A percentile compares a stretch with the other conserved stretches of the same genome.
Conservation (phyloP, 2,797 vertebrate genomes). For the Neoniphon sammara region DNA sequence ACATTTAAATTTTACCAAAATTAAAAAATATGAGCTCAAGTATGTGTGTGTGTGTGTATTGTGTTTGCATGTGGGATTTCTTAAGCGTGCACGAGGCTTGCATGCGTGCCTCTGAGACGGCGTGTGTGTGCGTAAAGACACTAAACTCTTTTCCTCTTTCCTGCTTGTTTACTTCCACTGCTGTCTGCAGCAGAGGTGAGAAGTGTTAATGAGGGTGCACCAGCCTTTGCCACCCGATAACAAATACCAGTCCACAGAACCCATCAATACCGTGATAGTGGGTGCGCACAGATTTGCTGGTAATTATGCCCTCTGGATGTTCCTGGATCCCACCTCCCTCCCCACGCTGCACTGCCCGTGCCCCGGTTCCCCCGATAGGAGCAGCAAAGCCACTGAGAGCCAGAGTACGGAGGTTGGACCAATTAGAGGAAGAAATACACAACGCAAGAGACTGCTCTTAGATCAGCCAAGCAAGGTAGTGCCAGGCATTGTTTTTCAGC, state of each 20-base stretch:
- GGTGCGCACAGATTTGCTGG: slow-evolving; percentile 58
- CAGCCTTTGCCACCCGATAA: slow-evolving; percentile 57
- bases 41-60: no score
- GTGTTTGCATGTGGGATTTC: background rate
- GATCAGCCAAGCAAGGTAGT: slow-evolving; percentile 64
- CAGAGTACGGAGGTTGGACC: slow-evolving; percentile 51
- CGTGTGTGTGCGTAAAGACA: slow-evolving; percentile 30
- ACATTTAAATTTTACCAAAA: no score
- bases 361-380: slow-evolving; percentile 36
- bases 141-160: slow-evolving; percentile 28
- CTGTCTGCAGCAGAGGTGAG: slow-evolving; percentile 71
- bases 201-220: slow-evolving; percentile 75
- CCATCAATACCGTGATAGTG: slow-evolving; percentile 64
- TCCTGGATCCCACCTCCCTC: slow-evolving; percentile 33
- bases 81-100: background rate
- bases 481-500: slow-evolving; percentile 52
- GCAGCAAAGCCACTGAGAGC: slow-evolving; percentile 49
- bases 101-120: background rate
- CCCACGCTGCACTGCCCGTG: slow-evolving; percentile 25
- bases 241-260: slow-evolving; percentile 63
- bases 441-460: slow-evolving; percentile 54
- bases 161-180: slow-evolving; percentile 64
- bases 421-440: slow-evolving; percentile 73
- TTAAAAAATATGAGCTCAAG: no score
- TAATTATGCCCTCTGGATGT: slow-evolving; percentile 75